Percentiles rank a stretch among this genome's conserved stretches.
Conservation (phyloP, 2,797 vertebrate genomes). For the Gallinago solitaria region DNA sequence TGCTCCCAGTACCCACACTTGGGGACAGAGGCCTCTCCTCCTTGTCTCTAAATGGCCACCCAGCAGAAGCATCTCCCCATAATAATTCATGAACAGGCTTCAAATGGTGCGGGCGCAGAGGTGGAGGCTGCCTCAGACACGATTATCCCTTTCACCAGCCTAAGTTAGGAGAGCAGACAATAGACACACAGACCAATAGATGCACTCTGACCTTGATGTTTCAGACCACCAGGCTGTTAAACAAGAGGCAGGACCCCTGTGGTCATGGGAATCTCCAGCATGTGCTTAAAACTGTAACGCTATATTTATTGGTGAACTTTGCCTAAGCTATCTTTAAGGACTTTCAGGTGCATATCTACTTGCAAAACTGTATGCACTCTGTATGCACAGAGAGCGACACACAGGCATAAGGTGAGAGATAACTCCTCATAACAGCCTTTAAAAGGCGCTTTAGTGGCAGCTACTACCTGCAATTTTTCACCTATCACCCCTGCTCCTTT, state of each 20-base stretch:
- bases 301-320: not conserved
- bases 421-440: not conserved
- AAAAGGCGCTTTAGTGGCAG: not conserved
- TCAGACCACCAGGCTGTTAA: constrained; percentile 66
- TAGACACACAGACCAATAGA: constrained; percentile 4
- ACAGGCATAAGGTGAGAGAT: fast-evolving
- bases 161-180: constrained; percentile 50
- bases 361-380: not conserved
- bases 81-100: constrained; percentile 41
- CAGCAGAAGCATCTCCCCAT: constrained; percentile 1
- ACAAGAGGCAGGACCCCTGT: constrained; percentile 64
- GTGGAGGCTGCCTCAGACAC: not conserved
- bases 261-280: constrained; percentile 62
- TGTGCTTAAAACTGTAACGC: not conserved
- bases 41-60: constrained; percentile 32
- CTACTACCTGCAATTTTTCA: not conserved
- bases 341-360: not conserved
- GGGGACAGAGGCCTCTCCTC: not conserved
- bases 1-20: not conserved
- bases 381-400: fast-evolving
- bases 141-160: constrained; percentile 47
- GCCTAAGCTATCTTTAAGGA: not conserved
- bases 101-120: not conserved
- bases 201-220: constrained; percentile 68
- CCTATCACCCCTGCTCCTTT: not conserved